phyloP scores from a whole-genome alignment of 2,797 vertebrate genomes.

The Sternotherus odoratus region DNA sequence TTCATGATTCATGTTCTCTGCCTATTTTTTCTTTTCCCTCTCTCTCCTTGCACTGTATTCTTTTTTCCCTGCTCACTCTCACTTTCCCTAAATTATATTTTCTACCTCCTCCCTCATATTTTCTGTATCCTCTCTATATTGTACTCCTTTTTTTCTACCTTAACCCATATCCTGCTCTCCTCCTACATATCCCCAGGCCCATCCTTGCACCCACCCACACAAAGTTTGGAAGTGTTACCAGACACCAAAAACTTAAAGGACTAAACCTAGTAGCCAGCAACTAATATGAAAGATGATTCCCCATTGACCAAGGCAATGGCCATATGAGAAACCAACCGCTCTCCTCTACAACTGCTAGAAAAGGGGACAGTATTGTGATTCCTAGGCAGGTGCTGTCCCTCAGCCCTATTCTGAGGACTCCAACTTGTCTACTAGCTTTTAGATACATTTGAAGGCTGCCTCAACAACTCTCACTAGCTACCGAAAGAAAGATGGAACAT shows the following conservation, averaged over 20 bases:
- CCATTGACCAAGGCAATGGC: background rate
- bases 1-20: background rate
- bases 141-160: background rate
- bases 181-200: background rate
- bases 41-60: background rate
- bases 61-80: background rate
- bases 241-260: background rate
- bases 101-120: background rate
- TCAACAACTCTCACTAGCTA: background rate
- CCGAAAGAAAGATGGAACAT: background rate
- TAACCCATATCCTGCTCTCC: background rate
- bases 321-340: background rate
- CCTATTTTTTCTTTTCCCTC: background rate
- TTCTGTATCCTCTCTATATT: background rate
- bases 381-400: fast-evolving
- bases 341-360: background rate
- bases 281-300: background rate
- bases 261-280: background rate
- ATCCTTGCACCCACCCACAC: fast-evolving
- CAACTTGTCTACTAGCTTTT: background rate
- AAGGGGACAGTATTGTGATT: background rate
- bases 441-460: background rate
- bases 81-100: background rate
- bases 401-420: background rate
- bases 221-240: background rate